Evolutionary conservation across 2,888 invertebrate species (phyloP), one percentile per base, ranked within the genome.

Genomic region (Nemotelus nigrinus): DNA sequence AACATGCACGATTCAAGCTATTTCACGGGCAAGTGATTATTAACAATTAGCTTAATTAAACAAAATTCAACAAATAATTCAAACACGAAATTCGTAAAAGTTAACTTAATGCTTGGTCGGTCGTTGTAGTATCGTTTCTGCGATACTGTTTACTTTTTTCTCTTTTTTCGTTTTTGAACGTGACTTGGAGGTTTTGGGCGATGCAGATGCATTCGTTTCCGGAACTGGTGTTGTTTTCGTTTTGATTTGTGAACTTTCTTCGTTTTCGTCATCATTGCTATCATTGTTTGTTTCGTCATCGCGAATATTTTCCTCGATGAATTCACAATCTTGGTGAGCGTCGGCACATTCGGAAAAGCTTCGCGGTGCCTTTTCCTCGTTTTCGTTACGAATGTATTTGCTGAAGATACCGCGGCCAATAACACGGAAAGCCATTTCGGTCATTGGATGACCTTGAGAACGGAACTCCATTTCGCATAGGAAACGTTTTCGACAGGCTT

Each of bases 391-490:
- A 6, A 84, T 83, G 68, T 86, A 86, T 81, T 84, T 85, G 58
- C 82, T 83, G 78, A 87, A 86, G 79, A 87, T 83, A 4, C 85
- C 85, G 7, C 83, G 84, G 2, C 86, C 86, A n/a, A 87, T 82
- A 48, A 87, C 83, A 25, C 86, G 84, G 80, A 86, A 86, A 5
- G 85, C 86, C 84, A 87, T 84, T 77, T 84, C 82, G 2, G 85
- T 85, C 58, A 87, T 70, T 7, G 87, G 84, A 83, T 86, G 87
- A 6, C 82, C 79, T 78, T 85, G 86, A 2, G 88, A 86, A 47
- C 85, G 86, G 80, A 87, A 88, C 80, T 89, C 88, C 82, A 88
- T 87, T 84, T 89, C 88, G 79, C 89, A 89, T 6, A 89, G 85
- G 81, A 89, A 89, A 78, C 88, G 87, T 79, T 85, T 87, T 79